Evolutionary conservation across 2,797 vertebrate genomes (phyloP), one percentile per base, ranked within the genome.

Genomic region (Gymnothorax reevesii): DNA sequence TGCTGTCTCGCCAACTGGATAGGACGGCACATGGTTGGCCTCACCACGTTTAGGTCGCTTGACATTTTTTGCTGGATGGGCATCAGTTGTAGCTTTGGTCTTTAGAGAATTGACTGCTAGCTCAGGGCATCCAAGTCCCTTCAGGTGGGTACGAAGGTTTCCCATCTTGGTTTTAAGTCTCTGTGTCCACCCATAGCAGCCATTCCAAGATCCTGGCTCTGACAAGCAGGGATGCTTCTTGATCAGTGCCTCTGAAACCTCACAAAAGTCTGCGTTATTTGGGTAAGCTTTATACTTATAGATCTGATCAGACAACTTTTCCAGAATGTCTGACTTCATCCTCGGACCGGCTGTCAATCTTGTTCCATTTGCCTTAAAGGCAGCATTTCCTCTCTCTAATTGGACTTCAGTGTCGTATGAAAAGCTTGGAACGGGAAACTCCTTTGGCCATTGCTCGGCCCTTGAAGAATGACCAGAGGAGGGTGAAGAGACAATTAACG

Each of bases 381-480:
- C 71, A 0, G 69, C 69, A 88, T 86, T 88, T 84, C 73, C 83
- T 27, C 71, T 86, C 84, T 88, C 85, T 83, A 88, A 60, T 79
- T 88, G 87, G 2, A 89, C 52, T 87, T 88, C 77, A 88, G 88
- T 88, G 83, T 88, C 83, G 87, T 87, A 85, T 22, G 88, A 89
- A 7, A 89, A 89, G 7, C 2, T 33, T 66, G 52, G 87, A 2
- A 89, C 59, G 0, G 17, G 84, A 87, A 89, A 87, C 54, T 82
- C 82, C n/a, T 2, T 55, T 86, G 86, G 87, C 85, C 88, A 87
- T 83, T 62, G 60, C 27, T 77, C 55, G 59, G 25, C 57, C 86
- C 75, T 86, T 82, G 62, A 71, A 82, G 85, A 86, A 17, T 85
- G 75, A 22, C 85, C 77, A 57, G 57, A 57, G 33, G 75, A 88